Base-by-base conservation (phyloP, 2,113 vertebrate genomes). In the Leptobrachium ailaonicum region DNA sequence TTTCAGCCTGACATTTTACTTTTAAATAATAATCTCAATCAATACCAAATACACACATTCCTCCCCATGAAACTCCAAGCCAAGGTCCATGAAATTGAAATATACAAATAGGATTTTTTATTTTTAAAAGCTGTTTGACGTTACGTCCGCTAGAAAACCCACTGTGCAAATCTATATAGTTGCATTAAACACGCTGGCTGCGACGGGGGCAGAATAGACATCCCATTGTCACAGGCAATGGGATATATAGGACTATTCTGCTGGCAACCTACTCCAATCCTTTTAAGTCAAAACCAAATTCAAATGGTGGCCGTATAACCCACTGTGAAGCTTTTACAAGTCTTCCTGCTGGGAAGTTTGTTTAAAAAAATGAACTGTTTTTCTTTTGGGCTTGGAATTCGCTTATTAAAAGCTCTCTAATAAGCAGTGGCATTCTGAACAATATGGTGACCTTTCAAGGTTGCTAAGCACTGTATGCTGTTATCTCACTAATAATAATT, bases 401-500 rank as follows among this genome's bases (percentile, higher is more conserved):
- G 4, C 64, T 80, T 67, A 80, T 73, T 80, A 80, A 80, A 80
- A 67, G 71, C 78, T 41, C 50, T 67, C 45, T 80, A 80, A 80
- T 73, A 80, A 72, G 62, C 77, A 73, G 62, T 73, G 77, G 70
- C 69, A 80, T 80, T 73, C 53, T n/a, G 45, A 72, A 80, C 77
- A 80, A 80, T 80, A 66, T 62, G 62, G 9, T 73, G 77, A 80
- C 77, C 77, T 80, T 80, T 80, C 14, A n/a, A 73, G 77, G 77
- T 80, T 80, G 77, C 71, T 80, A 73, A 67, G 77, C 77, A 32
- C 77, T 73, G 77, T 73, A 67, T 70, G 53, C 47, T 73, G 71
- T 56, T 73, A 73, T 80, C 77, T 73, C 14, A 58, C 77, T 73
- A 80, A 80, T 73, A 73, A 80, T 80, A 80, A 80, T 80, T 80